Evolutionary conservation across 2,113 vertebrate genomes (phyloP).

Genomic region (Lota lota): DNA sequence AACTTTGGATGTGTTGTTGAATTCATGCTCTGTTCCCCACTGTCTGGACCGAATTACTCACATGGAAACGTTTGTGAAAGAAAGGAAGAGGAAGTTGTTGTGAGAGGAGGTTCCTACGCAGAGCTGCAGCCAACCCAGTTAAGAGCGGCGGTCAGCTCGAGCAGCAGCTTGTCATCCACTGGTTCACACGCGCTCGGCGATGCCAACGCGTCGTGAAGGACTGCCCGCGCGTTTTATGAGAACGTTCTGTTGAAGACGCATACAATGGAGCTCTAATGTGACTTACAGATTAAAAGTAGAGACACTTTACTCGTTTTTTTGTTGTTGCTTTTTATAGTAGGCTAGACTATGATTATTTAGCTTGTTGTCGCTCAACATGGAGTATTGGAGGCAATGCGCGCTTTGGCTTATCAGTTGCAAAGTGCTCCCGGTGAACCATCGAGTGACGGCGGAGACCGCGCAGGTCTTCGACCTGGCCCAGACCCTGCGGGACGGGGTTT

Average conservation of each 20-base stretch:
- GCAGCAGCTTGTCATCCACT: constrained; percentile 23
- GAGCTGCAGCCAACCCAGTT: constrained; percentile 3
- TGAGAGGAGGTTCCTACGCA: constrained; percentile 21
- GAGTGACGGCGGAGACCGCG: constrained; percentile 85
- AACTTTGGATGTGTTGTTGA: neutral
- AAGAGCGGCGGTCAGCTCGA: constrained; percentile 20
- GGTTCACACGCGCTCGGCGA: neutral
- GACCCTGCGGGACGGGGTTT: constrained; percentile 88
- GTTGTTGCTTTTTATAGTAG: no score
- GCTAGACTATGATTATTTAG: no score
- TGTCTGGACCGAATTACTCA: neutral
- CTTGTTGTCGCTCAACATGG: constrained; percentile 63
- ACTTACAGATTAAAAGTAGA: no score
- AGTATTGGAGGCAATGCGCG: constrained; percentile 88
- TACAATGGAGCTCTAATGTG: no score
- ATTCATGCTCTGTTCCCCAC: neutral
- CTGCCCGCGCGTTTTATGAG: no score
- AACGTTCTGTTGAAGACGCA: no score
- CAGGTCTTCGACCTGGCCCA: constrained; percentile 93
- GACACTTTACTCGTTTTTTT: no score
- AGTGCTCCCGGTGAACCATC: constrained; percentile 85
- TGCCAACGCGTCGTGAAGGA: no score
- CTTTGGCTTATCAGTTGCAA: constrained; percentile 89
- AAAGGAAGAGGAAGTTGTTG: constrained; percentile 46
- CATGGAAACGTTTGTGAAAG: neutral